Conservation (phyloP, 2,888 invertebrate genomes). For the Pardosa pseudoannulata region DNA sequence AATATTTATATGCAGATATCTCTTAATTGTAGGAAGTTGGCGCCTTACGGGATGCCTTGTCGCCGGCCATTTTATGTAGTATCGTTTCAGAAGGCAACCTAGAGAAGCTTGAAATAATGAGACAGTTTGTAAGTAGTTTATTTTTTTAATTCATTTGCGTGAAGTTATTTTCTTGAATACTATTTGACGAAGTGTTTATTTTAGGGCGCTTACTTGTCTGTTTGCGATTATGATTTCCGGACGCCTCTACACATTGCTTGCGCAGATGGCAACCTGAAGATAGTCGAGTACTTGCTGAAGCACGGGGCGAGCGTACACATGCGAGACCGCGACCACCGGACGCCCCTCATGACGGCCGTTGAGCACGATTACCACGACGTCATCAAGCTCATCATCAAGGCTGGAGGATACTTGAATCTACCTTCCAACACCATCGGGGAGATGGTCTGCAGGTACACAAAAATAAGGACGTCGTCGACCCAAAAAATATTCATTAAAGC, state of each 20-base stretch:
- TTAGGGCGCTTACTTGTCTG: constrained; percentile 85
- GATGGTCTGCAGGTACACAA: constrained; percentile 82
- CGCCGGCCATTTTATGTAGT: constrained; percentile 84
- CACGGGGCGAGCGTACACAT: constrained; percentile 90
- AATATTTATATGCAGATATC: neutral
- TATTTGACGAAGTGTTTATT: neutral
- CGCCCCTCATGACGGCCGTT: constrained; percentile 85
- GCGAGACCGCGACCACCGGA: constrained; percentile 85
- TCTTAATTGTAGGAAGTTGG: constrained; percentile 79
- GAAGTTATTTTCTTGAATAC: too few species aligned
- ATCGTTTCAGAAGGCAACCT: constrained; percentile 81
- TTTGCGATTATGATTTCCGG: constrained; percentile 85
- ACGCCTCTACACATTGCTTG: constrained; percentile 90
- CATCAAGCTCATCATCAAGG: constrained; percentile 83
- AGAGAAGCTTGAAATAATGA: constrained; percentile 79
- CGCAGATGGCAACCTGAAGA: constrained; percentile 82
- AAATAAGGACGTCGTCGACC: too few species aligned
- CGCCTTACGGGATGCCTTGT: constrained; percentile 82
- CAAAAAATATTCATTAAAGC: too few species aligned
- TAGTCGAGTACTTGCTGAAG: constrained; percentile 85
- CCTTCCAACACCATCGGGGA: constrained; percentile 82
- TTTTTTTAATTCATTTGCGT: neutral
- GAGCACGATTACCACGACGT: constrained; percentile 80
- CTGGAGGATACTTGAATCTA: constrained; percentile 86
- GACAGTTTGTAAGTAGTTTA: constrained; percentile 76